phyloP scores from a whole-genome alignment of 2,888 invertebrate genomes.

The Pardosa pseudoannulata region DNA sequence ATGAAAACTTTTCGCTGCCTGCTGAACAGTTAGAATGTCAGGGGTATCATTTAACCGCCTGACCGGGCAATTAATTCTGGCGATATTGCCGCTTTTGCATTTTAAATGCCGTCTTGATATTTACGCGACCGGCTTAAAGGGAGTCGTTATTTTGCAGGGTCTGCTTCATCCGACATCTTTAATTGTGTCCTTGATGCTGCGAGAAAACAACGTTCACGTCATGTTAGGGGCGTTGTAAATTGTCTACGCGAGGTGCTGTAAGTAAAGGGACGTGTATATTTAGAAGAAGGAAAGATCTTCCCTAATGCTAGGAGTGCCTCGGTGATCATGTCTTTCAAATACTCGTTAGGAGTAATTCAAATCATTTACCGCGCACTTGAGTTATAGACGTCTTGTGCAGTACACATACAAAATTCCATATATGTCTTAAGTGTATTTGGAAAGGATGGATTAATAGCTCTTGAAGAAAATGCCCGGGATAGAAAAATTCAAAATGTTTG shows the following conservation, averaged over 20 bases:
- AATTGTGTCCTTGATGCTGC: not conserved
- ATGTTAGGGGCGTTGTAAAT: conserved; percentile 6
- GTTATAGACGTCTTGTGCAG: too few relatives aligned
- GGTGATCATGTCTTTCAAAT: too few relatives aligned
- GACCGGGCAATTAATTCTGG: conserved; percentile 67
- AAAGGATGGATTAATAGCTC: too few relatives aligned
- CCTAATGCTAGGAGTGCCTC: too few relatives aligned
- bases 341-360: too few relatives aligned
- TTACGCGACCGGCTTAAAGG: conserved; percentile 5
- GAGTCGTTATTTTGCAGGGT: not conserved
- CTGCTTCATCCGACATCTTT: not conserved
- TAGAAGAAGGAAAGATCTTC: too few relatives aligned
- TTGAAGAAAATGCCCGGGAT: too few relatives aligned
- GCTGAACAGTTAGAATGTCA: conserved; percentile 69
- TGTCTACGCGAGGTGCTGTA: not conserved
- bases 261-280: too few relatives aligned
- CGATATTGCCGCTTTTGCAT: conserved; percentile 46
- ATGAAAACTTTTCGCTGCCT: conserved; percentile 54
- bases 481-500: too few relatives aligned
- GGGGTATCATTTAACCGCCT: conserved; percentile 48
- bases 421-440: too few relatives aligned
- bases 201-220: not conserved
- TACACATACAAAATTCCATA: too few relatives aligned
- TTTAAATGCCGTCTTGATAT: conserved; percentile 58
- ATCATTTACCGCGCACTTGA: too few relatives aligned